Evolutionary conservation across 2,888 invertebrate genomes (phyloP), one percentile per base, ranked within the genome.

Genomic region (Heliconius ismenius): DNA sequence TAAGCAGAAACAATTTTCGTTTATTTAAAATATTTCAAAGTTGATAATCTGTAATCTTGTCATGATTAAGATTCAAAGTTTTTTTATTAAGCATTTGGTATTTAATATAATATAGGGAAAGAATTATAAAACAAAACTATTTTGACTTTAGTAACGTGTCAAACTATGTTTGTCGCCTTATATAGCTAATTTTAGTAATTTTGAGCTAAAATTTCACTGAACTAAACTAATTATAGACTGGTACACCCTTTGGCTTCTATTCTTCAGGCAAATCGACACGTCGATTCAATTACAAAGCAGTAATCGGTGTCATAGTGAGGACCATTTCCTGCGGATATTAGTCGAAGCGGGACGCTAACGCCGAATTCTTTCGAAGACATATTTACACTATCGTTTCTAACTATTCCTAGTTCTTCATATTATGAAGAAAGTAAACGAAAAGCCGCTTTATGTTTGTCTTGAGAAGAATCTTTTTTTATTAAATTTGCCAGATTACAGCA

Each of bases 281-380:
- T 89, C 87, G 89, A 87, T 92, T 92, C 92, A 91, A 92, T 93
- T 92, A 93, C 88, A 89, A 84, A 89, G 89, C 89, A 90, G 90
- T 91, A 90, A 90, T 88, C 82, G 85, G 86, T 86, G 89, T 88
- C 86, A 82, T 84, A 86, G 86, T 84, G 85, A 84, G 85, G 83
- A 81, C 83, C 89, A 88, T 91, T 90, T 94, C 93, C 93, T 92
- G 83, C 93, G 93, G 93, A 93, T 92, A 92, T 92, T 88, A 88
- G 85, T 85, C 90, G 87, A 86, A 87, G 86, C 90, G 88, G 88
- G 86, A 83, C 83, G 83, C 82, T 80, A 80, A 82, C 83, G 83
- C 90, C 91, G 90, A 91, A 91, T 86, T 90, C 86, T 86, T 82
- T 84, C 84, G 92, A 91, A 88, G 93, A 94, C 92, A 92, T 83